Conservation (phyloP, 2,797 vertebrate genomes). For the Chiloscyllium punctatum region DNA sequence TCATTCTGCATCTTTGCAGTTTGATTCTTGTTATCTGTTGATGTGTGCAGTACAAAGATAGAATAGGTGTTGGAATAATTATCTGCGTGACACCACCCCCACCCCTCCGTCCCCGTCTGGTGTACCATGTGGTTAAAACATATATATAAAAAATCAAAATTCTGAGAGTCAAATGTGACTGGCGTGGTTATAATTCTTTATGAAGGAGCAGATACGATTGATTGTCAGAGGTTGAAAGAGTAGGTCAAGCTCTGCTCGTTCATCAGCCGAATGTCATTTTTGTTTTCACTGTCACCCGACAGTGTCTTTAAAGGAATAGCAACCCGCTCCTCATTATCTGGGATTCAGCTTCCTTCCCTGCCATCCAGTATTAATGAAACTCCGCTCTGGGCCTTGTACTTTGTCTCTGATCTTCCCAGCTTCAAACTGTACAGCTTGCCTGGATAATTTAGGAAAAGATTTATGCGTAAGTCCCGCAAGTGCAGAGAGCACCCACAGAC, state of each 20-base stretch:
- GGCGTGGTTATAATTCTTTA: slow-evolving; percentile 69
- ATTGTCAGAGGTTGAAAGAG: slow-evolving; percentile 93
- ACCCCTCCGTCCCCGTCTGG: not conserved
- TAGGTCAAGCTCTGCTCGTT: slow-evolving; percentile 84
- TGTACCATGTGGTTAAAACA: slow-evolving; percentile 45
- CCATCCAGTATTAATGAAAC: slow-evolving; percentile 72
- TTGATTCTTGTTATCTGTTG: not conserved
- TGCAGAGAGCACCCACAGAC: not conserved
- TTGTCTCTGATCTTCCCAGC: slow-evolving; percentile 61
- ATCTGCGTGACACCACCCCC: too few species aligned
- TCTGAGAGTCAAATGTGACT: slow-evolving; percentile 66
- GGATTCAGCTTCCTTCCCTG: slow-evolving; percentile 62
- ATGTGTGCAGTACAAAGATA: not conserved
- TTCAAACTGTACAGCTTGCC: not conserved
- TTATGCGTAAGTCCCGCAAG: not conserved
- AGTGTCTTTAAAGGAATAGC: slow-evolving; percentile 63
- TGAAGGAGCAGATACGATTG: slow-evolving; percentile 82
- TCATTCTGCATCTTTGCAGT: not conserved
- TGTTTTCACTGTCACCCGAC: slow-evolving; percentile 79
- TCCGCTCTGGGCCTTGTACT: slow-evolving; percentile 68
- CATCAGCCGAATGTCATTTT: slow-evolving; percentile 91
- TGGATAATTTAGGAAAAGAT: slow-evolving; percentile 6
- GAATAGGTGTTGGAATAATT: not conserved
- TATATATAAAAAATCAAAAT: slow-evolving; percentile 58
- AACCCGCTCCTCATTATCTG: slow-evolving; percentile 73